A percentile compares a stretch with the other conserved stretches of the same genome.
phyloP scores from a whole-genome alignment of 2,113 vertebrate genomes.

The Sylvicapra grimmia region DNA sequence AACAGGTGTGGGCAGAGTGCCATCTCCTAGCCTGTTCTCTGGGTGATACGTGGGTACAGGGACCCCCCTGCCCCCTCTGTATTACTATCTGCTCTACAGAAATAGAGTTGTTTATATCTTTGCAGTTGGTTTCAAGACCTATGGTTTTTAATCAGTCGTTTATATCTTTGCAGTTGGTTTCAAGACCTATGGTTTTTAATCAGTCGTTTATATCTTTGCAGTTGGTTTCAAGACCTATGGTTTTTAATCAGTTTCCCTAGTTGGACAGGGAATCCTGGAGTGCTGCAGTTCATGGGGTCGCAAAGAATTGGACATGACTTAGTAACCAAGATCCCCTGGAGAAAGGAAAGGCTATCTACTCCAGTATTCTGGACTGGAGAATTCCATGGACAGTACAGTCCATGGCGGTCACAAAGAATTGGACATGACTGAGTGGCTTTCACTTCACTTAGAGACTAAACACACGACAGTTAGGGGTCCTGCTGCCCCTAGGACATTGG shows the following conservation, averaged over 20 bases:
- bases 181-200: neutral
- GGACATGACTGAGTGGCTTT: neutral
- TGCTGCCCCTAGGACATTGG: neutral
- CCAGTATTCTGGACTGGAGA: neutral
- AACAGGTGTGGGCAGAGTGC: rapidly evolving
- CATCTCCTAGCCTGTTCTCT: neutral
- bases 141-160: neutral
- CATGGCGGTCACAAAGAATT: neutral
- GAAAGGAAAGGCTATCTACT: neutral
- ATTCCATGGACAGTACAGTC: neutral
- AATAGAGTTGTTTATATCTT: neutral
- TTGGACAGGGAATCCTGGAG: neutral
- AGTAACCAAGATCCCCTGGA: neutral
- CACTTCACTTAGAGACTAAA: neutral
- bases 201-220: neutral
- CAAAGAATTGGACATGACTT: neutral
- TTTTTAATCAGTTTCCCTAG: neutral
- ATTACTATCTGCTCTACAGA: rapidly evolving
- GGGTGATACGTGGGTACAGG: rapidly evolving
- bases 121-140: neutral
- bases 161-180: neutral
- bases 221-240: neutral
- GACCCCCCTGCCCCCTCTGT: rapidly evolving
- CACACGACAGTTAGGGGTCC: neutral
- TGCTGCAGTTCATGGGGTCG: neutral